Evolutionary conservation across 2,888 invertebrate species (phyloP).

Genomic region (Vannuccia rotundouncinata): DNA sequence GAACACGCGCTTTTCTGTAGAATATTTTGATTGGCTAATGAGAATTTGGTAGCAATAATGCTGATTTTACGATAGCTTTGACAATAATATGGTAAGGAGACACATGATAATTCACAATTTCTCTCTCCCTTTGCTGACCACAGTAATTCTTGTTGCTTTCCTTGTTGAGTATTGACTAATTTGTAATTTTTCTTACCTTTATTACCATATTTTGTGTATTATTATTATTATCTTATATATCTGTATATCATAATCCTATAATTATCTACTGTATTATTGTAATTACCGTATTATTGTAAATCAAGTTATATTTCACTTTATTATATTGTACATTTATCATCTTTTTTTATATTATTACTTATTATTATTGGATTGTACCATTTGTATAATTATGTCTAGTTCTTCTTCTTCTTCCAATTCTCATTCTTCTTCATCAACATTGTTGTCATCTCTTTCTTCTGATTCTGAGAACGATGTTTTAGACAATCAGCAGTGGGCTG

Average conservation of each 20-base stretch:
- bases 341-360: background rate
- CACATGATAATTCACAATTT: background rate
- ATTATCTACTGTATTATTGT: background rate
- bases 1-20: background rate
- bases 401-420: background rate
- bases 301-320: background rate
- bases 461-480: background rate
- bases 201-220: background rate
- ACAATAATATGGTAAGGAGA: background rate
- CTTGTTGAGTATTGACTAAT: background rate
- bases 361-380: background rate
- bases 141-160: background rate
- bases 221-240: background rate
- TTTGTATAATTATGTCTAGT: background rate
- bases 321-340: background rate
- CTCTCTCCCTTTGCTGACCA: background rate
- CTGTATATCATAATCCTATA: background rate
- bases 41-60: background rate
- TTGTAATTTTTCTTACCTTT: background rate
- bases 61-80: background rate
- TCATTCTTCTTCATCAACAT: background rate
- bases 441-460: background rate
- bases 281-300: background rate
- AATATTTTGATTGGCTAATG: background rate
- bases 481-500: background rate